Conservation (phyloP, 2,888 invertebrate species). For the Rhimphoctona megacephalus region DNA sequence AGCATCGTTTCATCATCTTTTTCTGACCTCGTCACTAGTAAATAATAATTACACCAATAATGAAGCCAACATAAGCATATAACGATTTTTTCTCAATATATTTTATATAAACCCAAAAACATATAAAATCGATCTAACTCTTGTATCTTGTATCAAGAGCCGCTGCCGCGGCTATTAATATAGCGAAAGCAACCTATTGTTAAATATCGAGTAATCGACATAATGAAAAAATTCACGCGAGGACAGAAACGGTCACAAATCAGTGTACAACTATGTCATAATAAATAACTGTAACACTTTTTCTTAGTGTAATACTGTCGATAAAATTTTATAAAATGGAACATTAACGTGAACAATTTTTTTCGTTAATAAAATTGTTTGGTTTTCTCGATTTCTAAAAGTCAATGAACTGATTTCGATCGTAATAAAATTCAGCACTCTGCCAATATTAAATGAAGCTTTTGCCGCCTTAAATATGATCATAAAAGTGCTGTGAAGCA, state of each 20-base stretch:
- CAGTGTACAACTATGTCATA: background rate
- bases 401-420: background rate
- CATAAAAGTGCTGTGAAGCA: background rate
- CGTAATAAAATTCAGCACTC: background rate
- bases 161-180: too few relatives aligned
- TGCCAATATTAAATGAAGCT: background rate
- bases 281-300: background rate
- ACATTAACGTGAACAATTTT: background rate
- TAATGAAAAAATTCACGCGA: background rate
- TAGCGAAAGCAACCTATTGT: background rate
- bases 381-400: background rate
- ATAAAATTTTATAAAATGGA: background rate
- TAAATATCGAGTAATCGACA: conserved; percentile 25
- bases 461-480: background rate
- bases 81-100: background rate
- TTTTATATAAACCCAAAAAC: background rate
- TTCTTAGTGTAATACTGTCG: background rate
- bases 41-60: background rate
- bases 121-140: background rate
- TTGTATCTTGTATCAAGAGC: too few relatives aligned
- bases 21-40: background rate
- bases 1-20: background rate
- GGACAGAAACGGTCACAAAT: background rate
- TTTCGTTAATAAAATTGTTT: background rate
- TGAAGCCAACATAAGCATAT: background rate